These are phyloP conservation scores for Eleginops maclovinus DNA, from an alignment of 2,113 vertebrate species.

Conservation along the genomic window DNA sequence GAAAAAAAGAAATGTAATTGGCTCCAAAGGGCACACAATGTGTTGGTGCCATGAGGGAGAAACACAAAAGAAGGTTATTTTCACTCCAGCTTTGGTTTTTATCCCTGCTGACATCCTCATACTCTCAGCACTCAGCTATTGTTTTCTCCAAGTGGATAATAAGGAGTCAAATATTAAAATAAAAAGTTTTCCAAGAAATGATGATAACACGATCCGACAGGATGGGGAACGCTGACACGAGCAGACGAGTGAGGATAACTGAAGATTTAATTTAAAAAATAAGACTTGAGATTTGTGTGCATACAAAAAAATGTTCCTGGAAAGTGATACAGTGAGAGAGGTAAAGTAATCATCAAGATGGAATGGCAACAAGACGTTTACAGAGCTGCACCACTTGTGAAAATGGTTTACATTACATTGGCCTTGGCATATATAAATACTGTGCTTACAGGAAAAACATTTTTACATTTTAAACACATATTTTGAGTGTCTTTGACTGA, in stretches of 20 bases:
- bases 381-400: constrained; percentile 40
- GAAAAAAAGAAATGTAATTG: constrained; percentile 73
- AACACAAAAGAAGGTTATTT: constrained; percentile 63
- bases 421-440: constrained; percentile 21
- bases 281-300: constrained; percentile 20
- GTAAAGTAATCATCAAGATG: constrained; percentile 53
- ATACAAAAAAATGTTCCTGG: neutral
- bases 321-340: constrained; percentile 36
- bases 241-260: constrained; percentile 4
- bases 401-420: constrained; percentile 30
- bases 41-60: constrained; percentile 62
- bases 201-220: constrained; percentile 29
- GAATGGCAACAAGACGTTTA: constrained; percentile 45
- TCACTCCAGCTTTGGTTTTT: constrained; percentile 42
- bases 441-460: constrained; percentile 17
- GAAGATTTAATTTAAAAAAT: constrained; percentile 25
- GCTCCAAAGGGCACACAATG: constrained; percentile 80
- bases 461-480: neutral
- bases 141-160: constrained; percentile 37
- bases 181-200: constrained; percentile 45
- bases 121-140: constrained; percentile 39
- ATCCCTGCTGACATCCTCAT: constrained; percentile 38
- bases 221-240: constrained; percentile 7
- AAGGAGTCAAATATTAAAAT: constrained; percentile 43
- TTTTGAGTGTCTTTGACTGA: neutral